These are phyloP conservation scores for Alaudala cheleensis DNA, from an alignment of 2,113 vertebrate species.

Conservation along the genomic window DNA sequence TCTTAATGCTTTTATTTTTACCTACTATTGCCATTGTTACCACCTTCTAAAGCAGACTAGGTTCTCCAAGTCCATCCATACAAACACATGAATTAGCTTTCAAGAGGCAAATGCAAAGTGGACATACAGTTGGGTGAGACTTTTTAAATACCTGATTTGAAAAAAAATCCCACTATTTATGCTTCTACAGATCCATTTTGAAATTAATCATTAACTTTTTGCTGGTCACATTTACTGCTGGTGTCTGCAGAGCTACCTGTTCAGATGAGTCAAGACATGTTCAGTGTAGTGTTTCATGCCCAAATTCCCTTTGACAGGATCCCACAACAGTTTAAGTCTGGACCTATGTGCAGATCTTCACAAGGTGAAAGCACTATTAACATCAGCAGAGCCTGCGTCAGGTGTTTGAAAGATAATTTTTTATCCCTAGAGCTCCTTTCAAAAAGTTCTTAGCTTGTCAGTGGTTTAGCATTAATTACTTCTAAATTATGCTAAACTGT, in stretches of 20 bases:
- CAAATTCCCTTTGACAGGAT: background rate
- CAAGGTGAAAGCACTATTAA: background rate
- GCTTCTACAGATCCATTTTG: background rate
- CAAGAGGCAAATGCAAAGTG: background rate
- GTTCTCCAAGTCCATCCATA: background rate
- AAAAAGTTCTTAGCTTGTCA: background rate
- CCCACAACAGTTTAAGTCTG: background rate
- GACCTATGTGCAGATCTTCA: background rate
- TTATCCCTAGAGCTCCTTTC: background rate
- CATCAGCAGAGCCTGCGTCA: background rate
- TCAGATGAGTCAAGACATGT: background rate
- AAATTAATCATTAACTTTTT: background rate
- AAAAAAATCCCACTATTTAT: background rate
- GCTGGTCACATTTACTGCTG: background rate
- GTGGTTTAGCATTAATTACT: constrained; percentile 12
- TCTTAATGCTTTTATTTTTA: background rate
- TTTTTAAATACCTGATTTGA: background rate
- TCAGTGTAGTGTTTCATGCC: background rate
- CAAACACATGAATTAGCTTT: background rate
- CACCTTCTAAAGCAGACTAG: background rate
- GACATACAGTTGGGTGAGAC: background rate
- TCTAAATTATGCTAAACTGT: constrained; percentile 12
- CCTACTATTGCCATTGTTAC: background rate
- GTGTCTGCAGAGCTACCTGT: background rate
- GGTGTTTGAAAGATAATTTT: background rate